phyloP scores from a whole-genome alignment of 2,888 invertebrate genomes.

The Yponomeuta evonymella region DNA sequence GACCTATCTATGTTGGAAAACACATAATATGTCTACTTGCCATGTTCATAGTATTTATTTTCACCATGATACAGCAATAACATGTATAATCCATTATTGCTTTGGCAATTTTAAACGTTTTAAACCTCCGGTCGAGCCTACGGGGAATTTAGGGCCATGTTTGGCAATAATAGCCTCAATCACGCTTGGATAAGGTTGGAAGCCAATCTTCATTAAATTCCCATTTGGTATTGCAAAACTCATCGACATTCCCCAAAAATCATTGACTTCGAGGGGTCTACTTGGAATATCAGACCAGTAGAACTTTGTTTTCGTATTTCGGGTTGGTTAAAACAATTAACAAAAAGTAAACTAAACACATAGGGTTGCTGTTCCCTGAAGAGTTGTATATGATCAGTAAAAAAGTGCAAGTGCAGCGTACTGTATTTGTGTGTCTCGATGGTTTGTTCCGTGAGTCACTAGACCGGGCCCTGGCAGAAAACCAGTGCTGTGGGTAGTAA shows the following conservation, averaged over 20 bases:
- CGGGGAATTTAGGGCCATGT: not conserved
- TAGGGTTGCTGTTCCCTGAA: no score
- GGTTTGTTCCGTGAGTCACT: no score
- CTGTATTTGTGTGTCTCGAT: no score
- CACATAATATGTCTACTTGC: not conserved
- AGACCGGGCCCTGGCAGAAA: no score
- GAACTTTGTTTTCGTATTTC: not conserved
- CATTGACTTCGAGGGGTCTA: not conserved
- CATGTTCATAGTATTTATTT: not conserved
- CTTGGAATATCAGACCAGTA: not conserved
- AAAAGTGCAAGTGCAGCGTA: no score
- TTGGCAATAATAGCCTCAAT: not conserved
- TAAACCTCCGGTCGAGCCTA: no score
- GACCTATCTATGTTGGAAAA: not conserved
- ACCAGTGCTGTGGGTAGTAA: no score
- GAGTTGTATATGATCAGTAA: no score
- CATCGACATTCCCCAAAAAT: not conserved
- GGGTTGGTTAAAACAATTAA: no score
- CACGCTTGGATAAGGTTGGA: not conserved
- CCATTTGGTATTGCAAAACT: not conserved
- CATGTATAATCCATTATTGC: not conserved
- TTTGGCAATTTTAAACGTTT: not conserved
- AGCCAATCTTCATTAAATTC: not conserved
- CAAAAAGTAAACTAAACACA: no score
- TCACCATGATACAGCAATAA: not conserved